Base-by-base conservation (phyloP, 92 coral and sea anemone genomes). In the Pocillopora meandrina region DNA sequence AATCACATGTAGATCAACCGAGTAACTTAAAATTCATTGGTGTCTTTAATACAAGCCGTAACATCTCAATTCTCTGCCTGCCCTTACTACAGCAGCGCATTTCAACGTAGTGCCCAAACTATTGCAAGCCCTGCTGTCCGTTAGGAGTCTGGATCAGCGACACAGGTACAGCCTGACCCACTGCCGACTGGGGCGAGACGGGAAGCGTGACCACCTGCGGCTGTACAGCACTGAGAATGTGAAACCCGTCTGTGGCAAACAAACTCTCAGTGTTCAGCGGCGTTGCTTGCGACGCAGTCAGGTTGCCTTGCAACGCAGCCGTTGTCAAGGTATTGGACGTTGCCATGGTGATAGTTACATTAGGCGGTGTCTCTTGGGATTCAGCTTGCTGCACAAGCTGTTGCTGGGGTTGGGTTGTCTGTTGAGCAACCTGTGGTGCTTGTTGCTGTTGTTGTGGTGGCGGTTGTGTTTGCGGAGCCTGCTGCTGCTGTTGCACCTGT, bases 111-210 rank as follows among this genome's bases (percentile, higher is more conserved):
- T 60, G 17, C 65, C 74, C 64, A 73, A 61, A 64, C 72, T 83
- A 83, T 31, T 73, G 78, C 73, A 83, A 73, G 68, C 74, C 80
- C 47, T 83, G 86, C 36, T 83, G 86, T 62, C 77, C 88, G 49
- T 84, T 82, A n/a, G 93, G 85, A 15, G 91, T 87, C 73, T 94
- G 95, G 69, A 94, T 91, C 10, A 91, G 84, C 2, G 95, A 92
- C 10, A 94, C 98, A 23, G 98, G 98, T 6, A 93, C 93, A 16
- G 92, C 93, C 65, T 94, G 98, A 1, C 93, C 68, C 1, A 92
- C 93, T 69, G 86, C 75, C 55, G 88, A 58, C 72, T 86, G 89
- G 71, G 89, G 83, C 20, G 86, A 80, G 60, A 92, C 95, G 56
- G 92, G 95, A 19, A 87, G 77, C 17, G 92, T 87, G 18, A 89